Evolutionary conservation across 2,888 invertebrate species (phyloP), one percentile per base, ranked within the genome.

Genomic region (Helobdella robusta): DNA sequence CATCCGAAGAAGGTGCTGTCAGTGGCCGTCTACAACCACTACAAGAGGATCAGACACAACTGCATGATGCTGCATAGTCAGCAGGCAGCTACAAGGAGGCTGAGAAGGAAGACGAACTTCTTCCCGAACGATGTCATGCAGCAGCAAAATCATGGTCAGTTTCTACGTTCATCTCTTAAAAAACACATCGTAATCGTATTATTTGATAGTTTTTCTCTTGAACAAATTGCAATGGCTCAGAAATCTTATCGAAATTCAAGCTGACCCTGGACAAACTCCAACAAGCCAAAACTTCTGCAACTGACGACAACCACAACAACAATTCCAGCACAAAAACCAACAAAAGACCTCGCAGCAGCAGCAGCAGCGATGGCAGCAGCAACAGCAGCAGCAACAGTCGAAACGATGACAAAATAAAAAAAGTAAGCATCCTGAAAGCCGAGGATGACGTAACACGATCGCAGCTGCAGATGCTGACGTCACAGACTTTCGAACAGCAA

Each of bases 11-110:
- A 95, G 82, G 93, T 95, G 44, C 83, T 98, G 44, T 88, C 95
- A 0, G 97, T 97, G 44, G 95, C 97, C 11, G 97, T 98, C 0
- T 98, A 98, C 83, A 95, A 97, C 82, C 98, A 98, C 80, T 98
- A 97, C 81, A 95, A 97, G 82, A 84, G 95, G 74, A 91, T 98
- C 76, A 90, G 89, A 80, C 92, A 95, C 80, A 95, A 95, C 81
- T 48, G 4, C 25, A 23, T 48, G 6, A 48, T 15, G 20, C 48
- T 5, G 48, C 25, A 48, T 48, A 8, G 8, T 40, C 15, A 40
- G 8, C 15, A 8, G 8, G 18, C 40, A 40, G 40, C n/a, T 40
- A 15, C 44, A 40, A 40, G n/a, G 44, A 40, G n/a, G 44, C 11
- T 15, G 44, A 11, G 44, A 15, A 40, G n/a, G 44, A 40, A 15